phyloP scores from a whole-genome alignment of 2,113 vertebrate genomes.

The Procavia capensis region DNA sequence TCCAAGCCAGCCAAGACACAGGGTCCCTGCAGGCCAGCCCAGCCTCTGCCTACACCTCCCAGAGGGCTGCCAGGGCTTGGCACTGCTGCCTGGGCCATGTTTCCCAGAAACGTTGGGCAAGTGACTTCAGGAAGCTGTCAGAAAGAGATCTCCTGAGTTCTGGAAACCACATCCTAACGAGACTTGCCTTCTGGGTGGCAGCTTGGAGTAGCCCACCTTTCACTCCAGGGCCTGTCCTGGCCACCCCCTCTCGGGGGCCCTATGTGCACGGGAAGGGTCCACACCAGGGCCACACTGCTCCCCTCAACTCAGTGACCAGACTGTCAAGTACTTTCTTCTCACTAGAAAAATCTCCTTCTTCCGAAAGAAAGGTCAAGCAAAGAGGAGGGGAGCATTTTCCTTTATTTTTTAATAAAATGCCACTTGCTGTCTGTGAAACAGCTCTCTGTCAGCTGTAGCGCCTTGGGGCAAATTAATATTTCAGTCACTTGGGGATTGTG shows the following conservation, averaged over 20 bases:
- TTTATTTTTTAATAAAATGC: slow-evolving; percentile 93
- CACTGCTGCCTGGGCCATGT: not conserved
- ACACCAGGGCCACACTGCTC: not conserved
- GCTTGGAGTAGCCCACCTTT: not conserved
- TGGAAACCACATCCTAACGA: not conserved
- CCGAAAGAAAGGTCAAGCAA: slow-evolving; percentile 84
- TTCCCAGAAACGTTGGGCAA: not conserved
- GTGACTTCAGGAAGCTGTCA: not conserved
- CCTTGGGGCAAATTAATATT: slow-evolving; percentile 97
- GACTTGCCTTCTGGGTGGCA: accelerated
- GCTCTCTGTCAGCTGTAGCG: slow-evolving; percentile 89
- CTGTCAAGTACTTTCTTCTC: slow-evolving; percentile 64
- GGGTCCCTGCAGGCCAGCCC: not conserved
- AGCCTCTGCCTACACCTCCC: not conserved
- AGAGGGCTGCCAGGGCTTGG: not conserved
- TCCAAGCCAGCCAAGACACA: not conserved
- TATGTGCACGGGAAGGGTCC: not conserved
- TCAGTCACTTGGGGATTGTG: slow-evolving; percentile 93
- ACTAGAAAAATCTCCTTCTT: slow-evolving; percentile 80
- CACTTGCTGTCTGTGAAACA: slow-evolving; percentile 91
- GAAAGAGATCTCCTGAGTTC: not conserved
- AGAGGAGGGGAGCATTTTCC: slow-evolving; percentile 79
- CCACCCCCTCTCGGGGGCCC: not conserved
- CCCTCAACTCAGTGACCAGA: not conserved
- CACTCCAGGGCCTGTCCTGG: not conserved